These are phyloP conservation scores for Eudemis profundana DNA, from an alignment of 2,888 invertebrate species.

Conservation along the genomic window DNA sequence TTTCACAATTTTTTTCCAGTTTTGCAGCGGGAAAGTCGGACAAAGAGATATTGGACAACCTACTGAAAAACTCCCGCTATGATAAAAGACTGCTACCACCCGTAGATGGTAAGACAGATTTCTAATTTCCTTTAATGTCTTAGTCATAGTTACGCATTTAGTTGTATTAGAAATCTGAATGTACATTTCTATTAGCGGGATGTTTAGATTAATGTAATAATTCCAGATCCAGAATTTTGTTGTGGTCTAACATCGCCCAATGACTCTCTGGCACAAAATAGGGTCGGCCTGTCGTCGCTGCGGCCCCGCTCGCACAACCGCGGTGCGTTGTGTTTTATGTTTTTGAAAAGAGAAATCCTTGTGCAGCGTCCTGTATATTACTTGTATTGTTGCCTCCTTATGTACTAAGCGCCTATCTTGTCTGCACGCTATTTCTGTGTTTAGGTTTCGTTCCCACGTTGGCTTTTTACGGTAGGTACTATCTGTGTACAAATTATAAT, in stretches of 20 bases:
- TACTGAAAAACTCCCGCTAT: constrained; percentile 94
- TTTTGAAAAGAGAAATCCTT: constrained; percentile 83
- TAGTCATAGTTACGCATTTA: constrained; percentile 1
- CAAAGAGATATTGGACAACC: constrained; percentile 96
- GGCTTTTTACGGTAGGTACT: constrained; percentile 37
- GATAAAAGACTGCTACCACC: constrained; percentile 97
- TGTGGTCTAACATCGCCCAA: constrained; percentile 93
- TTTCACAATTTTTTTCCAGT: constrained; percentile 75
- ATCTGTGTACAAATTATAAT: constrained; percentile 23
- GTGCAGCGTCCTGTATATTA: constrained; percentile 50
- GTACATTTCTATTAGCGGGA: constrained; percentile 44
- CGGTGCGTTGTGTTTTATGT: constrained; percentile 86
- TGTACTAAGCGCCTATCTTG: constrained; percentile 61
- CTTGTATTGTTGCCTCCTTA: constrained; percentile 60
- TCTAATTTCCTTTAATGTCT: background rate
- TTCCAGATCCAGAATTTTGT: constrained; percentile 96
- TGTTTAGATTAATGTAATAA: constrained; percentile 71
- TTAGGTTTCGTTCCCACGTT: constrained; percentile 51
- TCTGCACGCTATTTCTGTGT: constrained; percentile 61
- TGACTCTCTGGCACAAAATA: constrained; percentile 89
- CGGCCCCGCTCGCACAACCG: constrained; percentile 86
- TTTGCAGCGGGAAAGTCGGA: constrained; percentile 96
- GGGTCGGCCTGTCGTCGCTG: constrained; percentile 79
- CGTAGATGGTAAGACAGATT: constrained; percentile 89
- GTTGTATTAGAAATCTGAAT: constrained; percentile 5